Evolutionary conservation across 2,888 invertebrate genomes (phyloP).

Genomic region (Agrilus biguttatus): DNA sequence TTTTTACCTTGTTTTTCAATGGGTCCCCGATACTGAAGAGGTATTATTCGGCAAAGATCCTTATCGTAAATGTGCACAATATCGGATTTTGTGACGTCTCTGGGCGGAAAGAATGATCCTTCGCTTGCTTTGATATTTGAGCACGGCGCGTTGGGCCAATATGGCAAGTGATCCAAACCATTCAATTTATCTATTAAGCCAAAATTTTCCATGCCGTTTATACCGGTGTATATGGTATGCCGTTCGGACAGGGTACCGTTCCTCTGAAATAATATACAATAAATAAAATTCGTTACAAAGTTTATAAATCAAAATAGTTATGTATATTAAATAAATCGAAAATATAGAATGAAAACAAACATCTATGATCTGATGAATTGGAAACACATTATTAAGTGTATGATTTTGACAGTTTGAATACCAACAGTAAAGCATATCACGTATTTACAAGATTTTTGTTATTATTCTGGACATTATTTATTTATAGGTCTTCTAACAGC

Average conservation of each 20-base stretch:
- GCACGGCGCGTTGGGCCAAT: constrained; percentile 63
- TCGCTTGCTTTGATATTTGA: constrained; percentile 56
- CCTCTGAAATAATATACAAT: constrained; percentile 37
- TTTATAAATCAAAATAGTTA: too few species aligned
- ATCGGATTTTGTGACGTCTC: constrained; percentile 53
- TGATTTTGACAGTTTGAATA: too few species aligned
- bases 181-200: constrained; percentile 64
- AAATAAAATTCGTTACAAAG: too few species aligned
- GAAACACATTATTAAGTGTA: too few species aligned
- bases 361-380: too few species aligned
- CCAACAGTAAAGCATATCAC: too few species aligned
- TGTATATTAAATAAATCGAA: too few species aligned
- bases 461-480: too few species aligned
- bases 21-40: constrained; percentile 53
- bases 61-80: constrained; percentile 69
- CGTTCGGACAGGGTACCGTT: constrained; percentile 71
- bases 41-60: constrained; percentile 69
- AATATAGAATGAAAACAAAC: too few species aligned
- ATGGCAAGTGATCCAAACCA: constrained; percentile 59
- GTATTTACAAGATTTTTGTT: too few species aligned
- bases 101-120: constrained; percentile 75
- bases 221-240: constrained; percentile 66
- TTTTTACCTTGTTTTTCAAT: constrained; percentile 55
- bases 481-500: too few species aligned
- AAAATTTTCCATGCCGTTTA: constrained; percentile 59